Conservation (phyloP, 2,888 invertebrate genomes). For the Eremobia ochroleuca region DNA sequence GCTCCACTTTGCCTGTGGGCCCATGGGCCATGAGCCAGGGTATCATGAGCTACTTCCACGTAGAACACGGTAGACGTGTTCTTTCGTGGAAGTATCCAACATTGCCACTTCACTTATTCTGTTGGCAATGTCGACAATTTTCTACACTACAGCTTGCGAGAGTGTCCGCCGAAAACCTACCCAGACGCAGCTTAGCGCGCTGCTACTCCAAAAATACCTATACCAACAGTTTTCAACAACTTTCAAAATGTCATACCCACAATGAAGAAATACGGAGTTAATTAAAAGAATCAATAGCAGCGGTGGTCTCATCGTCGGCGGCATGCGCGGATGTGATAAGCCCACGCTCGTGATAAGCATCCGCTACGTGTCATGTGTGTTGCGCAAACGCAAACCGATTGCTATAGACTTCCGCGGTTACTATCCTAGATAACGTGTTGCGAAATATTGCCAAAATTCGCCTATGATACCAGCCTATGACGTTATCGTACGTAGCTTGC, state of each 20-base stretch:
- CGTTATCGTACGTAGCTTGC: not conserved
- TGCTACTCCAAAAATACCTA: slow-evolving; percentile 14
- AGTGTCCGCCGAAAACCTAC: slow-evolving; percentile 13
- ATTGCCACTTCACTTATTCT: not conserved
- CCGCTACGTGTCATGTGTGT: slow-evolving; percentile 63
- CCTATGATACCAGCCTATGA: slow-evolving; percentile 10
- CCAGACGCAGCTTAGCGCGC: not conserved
- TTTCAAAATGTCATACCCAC: not conserved
- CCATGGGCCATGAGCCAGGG: not conserved
- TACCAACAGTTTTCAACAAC: too few relatives aligned
- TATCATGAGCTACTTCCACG: not conserved
- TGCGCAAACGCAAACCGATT: slow-evolving; percentile 71
- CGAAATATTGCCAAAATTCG: slow-evolving; percentile 86
- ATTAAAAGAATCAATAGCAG: slow-evolving; percentile 67
- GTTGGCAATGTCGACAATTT: not conserved
- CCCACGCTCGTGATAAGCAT: slow-evolving; percentile 53
- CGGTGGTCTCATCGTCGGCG: slow-evolving; percentile 58
- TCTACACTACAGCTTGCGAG: too few relatives aligned
- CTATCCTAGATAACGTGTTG: slow-evolving; percentile 85
- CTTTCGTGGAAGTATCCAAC: too few relatives aligned
- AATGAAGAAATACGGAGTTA: slow-evolving; percentile 39
- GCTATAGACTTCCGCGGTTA: slow-evolving; percentile 75
- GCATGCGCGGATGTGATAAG: slow-evolving; percentile 77
- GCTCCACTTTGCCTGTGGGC: not conserved
- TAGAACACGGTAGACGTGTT: too few relatives aligned